phyloP scores from a whole-genome alignment of 2,888 invertebrate genomes.

The Mimas tiliae region DNA sequence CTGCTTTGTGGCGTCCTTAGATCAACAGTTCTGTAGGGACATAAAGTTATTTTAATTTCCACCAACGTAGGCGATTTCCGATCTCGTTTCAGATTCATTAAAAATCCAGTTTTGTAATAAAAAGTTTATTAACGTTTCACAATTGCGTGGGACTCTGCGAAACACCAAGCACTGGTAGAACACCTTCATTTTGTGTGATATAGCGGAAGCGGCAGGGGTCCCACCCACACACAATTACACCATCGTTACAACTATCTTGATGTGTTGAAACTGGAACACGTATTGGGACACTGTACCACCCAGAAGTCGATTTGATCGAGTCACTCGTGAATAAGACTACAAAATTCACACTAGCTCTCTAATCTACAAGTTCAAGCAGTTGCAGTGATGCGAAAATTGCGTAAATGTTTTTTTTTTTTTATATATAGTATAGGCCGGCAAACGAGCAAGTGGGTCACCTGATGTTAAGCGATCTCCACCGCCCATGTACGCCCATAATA shows the following conservation, averaged over 20 bases:
- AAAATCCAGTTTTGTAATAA: constrained; percentile 19
- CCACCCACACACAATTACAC: constrained; percentile 17
- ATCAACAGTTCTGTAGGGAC: background rate
- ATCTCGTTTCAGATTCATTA: constrained; percentile 26
- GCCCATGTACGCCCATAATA: too few species aligned
- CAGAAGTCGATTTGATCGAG: too few species aligned
- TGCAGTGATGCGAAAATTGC: too few species aligned
- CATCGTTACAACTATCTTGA: constrained; percentile 1
- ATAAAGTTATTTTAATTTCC: constrained; percentile 22
- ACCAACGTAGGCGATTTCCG: constrained; percentile 29
- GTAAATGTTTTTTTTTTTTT: too few species aligned
- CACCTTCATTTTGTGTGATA: constrained; percentile 3
- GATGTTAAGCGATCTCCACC: too few species aligned
- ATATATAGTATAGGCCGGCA: too few species aligned
- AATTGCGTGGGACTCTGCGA: constrained; percentile 2
- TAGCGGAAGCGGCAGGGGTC: background rate
- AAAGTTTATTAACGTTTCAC: background rate
- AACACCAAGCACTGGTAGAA: constrained; percentile 3
- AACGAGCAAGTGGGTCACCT: too few species aligned
- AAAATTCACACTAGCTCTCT: background rate
- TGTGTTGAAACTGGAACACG: constrained; percentile 2
- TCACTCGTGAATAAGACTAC: background rate
- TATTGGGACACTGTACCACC: background rate
- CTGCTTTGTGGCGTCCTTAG: background rate
- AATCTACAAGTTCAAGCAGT: background rate